Percentiles rank a stretch among this genome's conserved stretches.
These are phyloP conservation scores for Meliscaeva auricollis DNA, from an alignment of 2,888 invertebrate genomes.

Conservation along the genomic window DNA sequence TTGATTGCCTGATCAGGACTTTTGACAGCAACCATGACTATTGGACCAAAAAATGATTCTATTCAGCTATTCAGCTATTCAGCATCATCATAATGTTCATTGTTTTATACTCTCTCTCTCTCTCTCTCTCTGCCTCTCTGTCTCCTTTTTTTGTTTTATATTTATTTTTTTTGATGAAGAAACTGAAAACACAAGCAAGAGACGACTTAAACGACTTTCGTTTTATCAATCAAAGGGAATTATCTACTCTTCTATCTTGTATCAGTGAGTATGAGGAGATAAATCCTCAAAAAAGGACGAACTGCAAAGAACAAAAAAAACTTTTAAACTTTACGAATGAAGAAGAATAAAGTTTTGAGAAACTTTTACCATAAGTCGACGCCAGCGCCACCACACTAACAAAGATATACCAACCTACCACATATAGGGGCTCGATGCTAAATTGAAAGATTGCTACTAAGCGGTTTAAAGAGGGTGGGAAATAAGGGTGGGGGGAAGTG, in stretches of 20 bases:
- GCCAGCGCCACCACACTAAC: background rate
- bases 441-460: slow-evolving; percentile 44
- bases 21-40: slow-evolving; percentile 53
- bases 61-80: slow-evolving; percentile 20
- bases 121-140: too few species aligned
- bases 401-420: background rate
- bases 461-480: slow-evolving; percentile 20
- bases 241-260: slow-evolving; percentile 24
- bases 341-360: slow-evolving; percentile 32
- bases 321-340: slow-evolving; percentile 36
- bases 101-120: too few species aligned
- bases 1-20: slow-evolving; percentile 63
- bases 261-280: background rate
- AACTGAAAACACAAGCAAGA: background rate
- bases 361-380: slow-evolving; percentile 46
- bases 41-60: background rate
- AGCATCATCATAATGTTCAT: slow-evolving; percentile 57
- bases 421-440: slow-evolving; percentile 11
- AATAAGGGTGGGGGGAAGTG: background rate
- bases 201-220: slow-evolving; percentile 48
- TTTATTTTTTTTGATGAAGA: background rate
- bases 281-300: slow-evolving; percentile 7
- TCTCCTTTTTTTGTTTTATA: background rate
- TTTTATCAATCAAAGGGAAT: slow-evolving; percentile 62
- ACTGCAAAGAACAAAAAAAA: slow-evolving; percentile 27